phyloP scores from a whole-genome alignment of 1,140 invertebrate species.

The Aricia agestis region DNA sequence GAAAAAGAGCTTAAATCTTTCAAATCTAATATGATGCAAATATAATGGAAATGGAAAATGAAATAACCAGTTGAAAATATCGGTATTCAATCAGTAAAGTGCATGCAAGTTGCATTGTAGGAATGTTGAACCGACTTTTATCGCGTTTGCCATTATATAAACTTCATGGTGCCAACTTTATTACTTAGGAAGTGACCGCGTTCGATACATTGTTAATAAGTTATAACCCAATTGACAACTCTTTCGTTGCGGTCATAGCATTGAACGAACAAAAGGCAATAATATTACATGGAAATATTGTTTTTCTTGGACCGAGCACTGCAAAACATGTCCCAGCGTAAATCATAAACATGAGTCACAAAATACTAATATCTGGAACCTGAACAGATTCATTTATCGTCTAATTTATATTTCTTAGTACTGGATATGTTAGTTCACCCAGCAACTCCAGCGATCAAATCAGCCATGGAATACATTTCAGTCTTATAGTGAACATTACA shows the following conservation, averaged over 20 bases:
- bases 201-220: not conserved
- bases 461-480: too few species aligned
- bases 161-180: conserved; percentile 5
- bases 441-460: too few species aligned
- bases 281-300: conserved; percentile 31
- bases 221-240: not conserved
- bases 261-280: conserved; percentile 44
- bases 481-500: too few species aligned
- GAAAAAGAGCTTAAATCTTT: too few species aligned
- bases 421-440: not conserved
- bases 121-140: too few species aligned
- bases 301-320: conserved; percentile 29
- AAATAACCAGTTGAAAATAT: too few species aligned
- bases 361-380: not conserved
- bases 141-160: not conserved
- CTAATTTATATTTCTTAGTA: not conserved
- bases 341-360: conserved; percentile 12
- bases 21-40: too few species aligned
- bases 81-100: too few species aligned
- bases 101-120: too few species aligned
- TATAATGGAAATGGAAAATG: too few species aligned
- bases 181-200: not conserved
- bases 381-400: not conserved
- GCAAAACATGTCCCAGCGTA: not conserved
- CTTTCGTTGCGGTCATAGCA: conserved; percentile 23